phyloP scores from a whole-genome alignment of 2,888 invertebrate species.

The Parochlus steinenii region DNA sequence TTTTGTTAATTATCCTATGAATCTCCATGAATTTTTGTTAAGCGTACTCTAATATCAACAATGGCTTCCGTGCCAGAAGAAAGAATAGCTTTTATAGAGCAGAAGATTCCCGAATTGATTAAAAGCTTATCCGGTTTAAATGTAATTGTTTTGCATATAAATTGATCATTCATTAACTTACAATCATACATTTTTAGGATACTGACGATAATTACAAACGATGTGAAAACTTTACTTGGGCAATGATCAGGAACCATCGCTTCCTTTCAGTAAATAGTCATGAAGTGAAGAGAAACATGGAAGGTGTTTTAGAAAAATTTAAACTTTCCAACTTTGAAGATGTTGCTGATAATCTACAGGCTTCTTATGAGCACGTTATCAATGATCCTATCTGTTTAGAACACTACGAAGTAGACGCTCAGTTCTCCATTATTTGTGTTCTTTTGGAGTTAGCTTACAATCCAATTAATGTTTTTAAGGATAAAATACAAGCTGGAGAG shows the following conservation, averaged over 20 bases:
- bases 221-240: constrained; percentile 27
- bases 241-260: constrained; percentile 32
- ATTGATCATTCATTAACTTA: neutral
- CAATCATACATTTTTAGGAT: constrained; percentile 19
- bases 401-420: constrained; percentile 28
- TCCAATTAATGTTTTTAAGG: constrained; percentile 22
- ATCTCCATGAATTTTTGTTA: no score
- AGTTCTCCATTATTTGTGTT: constrained; percentile 33
- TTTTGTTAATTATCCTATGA: no score
- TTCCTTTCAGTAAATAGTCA: constrained; percentile 31
- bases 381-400: constrained; percentile 21
- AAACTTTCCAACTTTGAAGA: constrained; percentile 31
- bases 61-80: constrained; percentile 13
- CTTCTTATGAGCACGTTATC: constrained; percentile 23
- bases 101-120: constrained; percentile 21
- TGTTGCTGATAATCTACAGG: constrained; percentile 28
- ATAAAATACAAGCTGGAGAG: neutral
- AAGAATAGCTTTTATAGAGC: constrained; percentile 19
- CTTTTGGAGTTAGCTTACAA: constrained; percentile 28
- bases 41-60: no score
- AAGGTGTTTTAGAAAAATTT: constrained; percentile 32
- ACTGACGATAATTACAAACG: constrained; percentile 26
- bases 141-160: constrained; percentile 14
- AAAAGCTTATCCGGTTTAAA: constrained; percentile 20
- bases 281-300: constrained; percentile 29